phyloP scores from a whole-genome alignment of 2,113 vertebrate genomes.

The cat (Felis catus) region DNA sequence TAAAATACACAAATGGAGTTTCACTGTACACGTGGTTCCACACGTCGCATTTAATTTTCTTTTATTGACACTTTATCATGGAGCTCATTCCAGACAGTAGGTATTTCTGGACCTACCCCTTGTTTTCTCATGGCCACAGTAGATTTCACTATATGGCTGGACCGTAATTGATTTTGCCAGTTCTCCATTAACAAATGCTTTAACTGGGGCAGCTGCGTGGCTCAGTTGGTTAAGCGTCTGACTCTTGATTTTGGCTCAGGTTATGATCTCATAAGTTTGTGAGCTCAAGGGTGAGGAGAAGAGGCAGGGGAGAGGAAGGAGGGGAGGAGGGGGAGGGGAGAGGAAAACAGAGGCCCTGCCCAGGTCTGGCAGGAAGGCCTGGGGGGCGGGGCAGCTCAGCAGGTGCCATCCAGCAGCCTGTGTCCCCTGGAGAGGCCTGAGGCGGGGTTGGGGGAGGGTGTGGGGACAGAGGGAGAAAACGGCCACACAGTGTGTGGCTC shows the following conservation, averaged over 20 bases:
- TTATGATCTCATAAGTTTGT: too few relatives aligned
- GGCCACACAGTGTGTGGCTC: not conserved
- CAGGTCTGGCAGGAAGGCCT: not conserved
- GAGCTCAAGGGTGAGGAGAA: not conserved
- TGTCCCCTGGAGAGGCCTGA: not conserved
- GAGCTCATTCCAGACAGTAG: not conserved
- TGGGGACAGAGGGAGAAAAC: not conserved
- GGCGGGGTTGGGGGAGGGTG: too few relatives aligned
- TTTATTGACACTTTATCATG: not conserved
- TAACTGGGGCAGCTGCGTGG: not conserved
- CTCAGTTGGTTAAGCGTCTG: too few relatives aligned
- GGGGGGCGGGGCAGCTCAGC: accelerated
- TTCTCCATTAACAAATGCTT: not conserved
- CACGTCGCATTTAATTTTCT: not conserved
- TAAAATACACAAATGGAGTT: not conserved
- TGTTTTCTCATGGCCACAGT: not conserved
- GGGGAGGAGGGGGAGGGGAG: too few relatives aligned
- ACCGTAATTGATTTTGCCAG: not conserved
- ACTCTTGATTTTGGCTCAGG: too few relatives aligned
- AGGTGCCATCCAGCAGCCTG: not conserved
- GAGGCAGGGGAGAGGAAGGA: not conserved
- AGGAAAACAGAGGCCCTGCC: too few relatives aligned
- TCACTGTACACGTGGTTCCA: not conserved
- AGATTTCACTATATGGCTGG: not conserved
- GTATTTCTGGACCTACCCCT: not conserved